Percentiles rank a stretch among this genome's conserved stretches.
Evolutionary conservation across 2,888 invertebrate genomes (phyloP).

Genomic region (Ophraella communa): DNA sequence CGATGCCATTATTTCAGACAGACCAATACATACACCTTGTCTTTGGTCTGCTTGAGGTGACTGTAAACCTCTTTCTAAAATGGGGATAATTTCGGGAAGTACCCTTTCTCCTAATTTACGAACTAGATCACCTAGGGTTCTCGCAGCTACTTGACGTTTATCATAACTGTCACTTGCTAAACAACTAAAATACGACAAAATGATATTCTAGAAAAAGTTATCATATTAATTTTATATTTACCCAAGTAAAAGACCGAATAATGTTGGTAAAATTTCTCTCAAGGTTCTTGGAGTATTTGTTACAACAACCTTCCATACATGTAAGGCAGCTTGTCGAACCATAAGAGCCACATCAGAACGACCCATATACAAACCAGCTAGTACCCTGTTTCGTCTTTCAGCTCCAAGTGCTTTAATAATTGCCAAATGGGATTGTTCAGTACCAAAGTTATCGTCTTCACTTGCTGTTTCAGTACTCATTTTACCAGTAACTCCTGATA

Average conservation of each 20-base stretch:
- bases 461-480: slow-evolving; percentile 98
- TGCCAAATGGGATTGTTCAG: slow-evolving; percentile 91
- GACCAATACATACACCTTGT: slow-evolving; percentile 97
- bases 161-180: slow-evolving; percentile 96
- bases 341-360: slow-evolving; percentile 95
- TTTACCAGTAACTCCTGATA: slow-evolving; percentile 97
- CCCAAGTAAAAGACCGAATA: slow-evolving; percentile 87
- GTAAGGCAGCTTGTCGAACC: slow-evolving; percentile 94
- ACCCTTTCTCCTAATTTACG: slow-evolving; percentile 97
- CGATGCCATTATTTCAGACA: slow-evolving; percentile 97
- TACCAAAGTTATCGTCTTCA: slow-evolving; percentile 99
- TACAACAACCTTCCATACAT: slow-evolving; percentile 99
- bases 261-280: slow-evolving; percentile 92
- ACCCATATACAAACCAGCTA: slow-evolving; percentile 96
- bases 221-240: background rate
- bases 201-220: background rate
- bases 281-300: slow-evolving; percentile 97
- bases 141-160: slow-evolving; percentile 89
- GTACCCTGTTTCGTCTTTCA: slow-evolving; percentile 88
- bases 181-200: slow-evolving; percentile 63
- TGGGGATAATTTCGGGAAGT: slow-evolving; percentile 96
- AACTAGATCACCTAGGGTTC: slow-evolving; percentile 96
- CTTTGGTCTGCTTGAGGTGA: slow-evolving; percentile 93
- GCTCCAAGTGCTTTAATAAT: slow-evolving; percentile 85
- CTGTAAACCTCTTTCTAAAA: slow-evolving; percentile 90